These are phyloP conservation scores for Stercorarius parasiticus DNA, from an alignment of 2,113 vertebrate species.

Conservation along the genomic window DNA sequence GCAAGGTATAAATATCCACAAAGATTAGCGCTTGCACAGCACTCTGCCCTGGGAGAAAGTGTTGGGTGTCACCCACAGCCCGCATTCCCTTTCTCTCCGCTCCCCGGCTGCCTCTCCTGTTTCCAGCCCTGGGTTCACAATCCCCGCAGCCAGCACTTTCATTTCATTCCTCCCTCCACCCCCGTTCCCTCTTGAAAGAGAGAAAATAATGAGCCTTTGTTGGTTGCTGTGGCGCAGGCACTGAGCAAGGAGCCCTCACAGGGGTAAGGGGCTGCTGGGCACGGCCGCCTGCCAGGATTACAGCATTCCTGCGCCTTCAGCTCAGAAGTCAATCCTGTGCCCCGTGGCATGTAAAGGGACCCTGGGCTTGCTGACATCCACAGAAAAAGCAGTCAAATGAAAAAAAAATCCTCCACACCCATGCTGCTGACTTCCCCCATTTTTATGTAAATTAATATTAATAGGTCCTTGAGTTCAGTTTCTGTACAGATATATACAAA, in stretches of 20 bases:
- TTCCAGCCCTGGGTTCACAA: background rate
- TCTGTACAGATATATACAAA: constrained; percentile 70
- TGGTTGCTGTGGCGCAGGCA: background rate
- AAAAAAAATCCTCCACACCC: background rate
- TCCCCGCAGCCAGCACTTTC: background rate
- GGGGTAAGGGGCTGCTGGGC: background rate
- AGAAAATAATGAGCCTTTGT: constrained; percentile 61
- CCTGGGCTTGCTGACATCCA: background rate
- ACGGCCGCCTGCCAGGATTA: constrained; percentile 14
- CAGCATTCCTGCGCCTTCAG: background rate
- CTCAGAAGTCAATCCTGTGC: background rate
- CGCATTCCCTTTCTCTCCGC: background rate
- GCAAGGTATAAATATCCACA: background rate
- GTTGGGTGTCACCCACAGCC: background rate
- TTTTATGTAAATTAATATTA: constrained; percentile 78
- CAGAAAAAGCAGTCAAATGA: background rate
- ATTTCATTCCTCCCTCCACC: constrained; percentile 24
- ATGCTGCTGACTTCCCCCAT: background rate
- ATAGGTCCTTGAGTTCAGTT: background rate
- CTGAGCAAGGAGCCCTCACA: background rate
- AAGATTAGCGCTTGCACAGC: background rate
- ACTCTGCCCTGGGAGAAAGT: background rate
- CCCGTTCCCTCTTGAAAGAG: background rate
- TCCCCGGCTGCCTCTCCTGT: background rate
- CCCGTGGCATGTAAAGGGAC: background rate